Evolutionary conservation across 1,140 invertebrate species (phyloP).

Genomic region (Chymomyza costata): DNA sequence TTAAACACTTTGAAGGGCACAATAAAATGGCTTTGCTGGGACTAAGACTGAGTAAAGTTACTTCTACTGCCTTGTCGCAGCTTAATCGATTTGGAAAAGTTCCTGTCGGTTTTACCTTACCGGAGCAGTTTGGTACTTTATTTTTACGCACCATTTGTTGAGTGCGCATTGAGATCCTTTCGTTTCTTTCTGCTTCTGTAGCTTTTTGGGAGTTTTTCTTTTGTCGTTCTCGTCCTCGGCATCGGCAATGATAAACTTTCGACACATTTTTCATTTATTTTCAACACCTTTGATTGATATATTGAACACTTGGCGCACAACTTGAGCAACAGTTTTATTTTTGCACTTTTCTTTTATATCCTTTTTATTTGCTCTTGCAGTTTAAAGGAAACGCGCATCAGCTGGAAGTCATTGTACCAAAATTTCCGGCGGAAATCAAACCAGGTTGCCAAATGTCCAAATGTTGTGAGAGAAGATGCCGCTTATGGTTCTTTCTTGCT

Average conservation of each 20-base stretch:
- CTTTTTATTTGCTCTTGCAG: conserved; percentile 4
- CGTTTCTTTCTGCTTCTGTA: conserved; percentile 2
- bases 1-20: conserved; percentile 48
- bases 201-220: background rate
- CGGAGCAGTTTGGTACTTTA: conserved; percentile 46
- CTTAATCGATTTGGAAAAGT: conserved; percentile 69
- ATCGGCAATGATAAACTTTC: conserved; percentile 69
- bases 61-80: too few relatives aligned
- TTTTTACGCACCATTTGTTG: conserved; percentile 67
- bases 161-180: conserved; percentile 35
- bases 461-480: too few relatives aligned
- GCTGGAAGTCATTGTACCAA: conserved; percentile 51
- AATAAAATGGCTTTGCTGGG: too few relatives aligned
- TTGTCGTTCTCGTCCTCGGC: background rate
- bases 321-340: conserved; percentile 68
- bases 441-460: too few relatives aligned
- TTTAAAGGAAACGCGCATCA: conserved; percentile 45
- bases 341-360: conserved; percentile 19
- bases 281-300: conserved; percentile 72
- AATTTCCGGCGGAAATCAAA: conserved; percentile 41
- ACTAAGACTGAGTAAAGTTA: too few relatives aligned
- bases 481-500: too few relatives aligned
- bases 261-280: conserved; percentile 73
- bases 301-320: conserved; percentile 68
- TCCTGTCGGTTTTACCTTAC: conserved; percentile 48